A percentile compares a stretch with the other conserved stretches of the same genome.
phyloP scores from a whole-genome alignment of 2,888 invertebrate species.

The Carpatolechia fugitivella region DNA sequence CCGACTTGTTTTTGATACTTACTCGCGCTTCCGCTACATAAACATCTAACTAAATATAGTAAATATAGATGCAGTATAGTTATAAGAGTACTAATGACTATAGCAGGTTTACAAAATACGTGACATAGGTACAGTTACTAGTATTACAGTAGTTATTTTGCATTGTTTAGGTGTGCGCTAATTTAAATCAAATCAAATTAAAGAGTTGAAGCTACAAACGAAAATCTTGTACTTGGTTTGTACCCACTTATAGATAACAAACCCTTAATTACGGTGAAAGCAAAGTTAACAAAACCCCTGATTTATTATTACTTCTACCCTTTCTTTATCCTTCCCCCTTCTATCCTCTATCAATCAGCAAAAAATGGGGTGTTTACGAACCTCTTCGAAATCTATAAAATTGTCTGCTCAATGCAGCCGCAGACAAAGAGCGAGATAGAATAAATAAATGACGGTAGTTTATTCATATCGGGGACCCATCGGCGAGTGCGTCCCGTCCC shows the following conservation, averaged over 20 bases:
- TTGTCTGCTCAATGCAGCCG: not conserved
- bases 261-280: no score
- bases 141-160: no score
- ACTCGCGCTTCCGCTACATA: not conserved
- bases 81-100: no score
- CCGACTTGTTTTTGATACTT: slow-evolving; percentile 20
- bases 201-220: no score
- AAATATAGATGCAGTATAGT: not conserved
- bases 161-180: no score
- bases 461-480: not conserved
- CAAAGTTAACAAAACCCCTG: not conserved
- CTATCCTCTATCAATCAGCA: not conserved
- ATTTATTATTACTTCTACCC: not conserved
- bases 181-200: no score
- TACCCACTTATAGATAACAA: no score
- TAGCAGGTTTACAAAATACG: no score
- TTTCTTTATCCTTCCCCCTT: not conserved
- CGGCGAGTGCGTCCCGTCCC: not conserved
- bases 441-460: not conserved
- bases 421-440: not conserved
- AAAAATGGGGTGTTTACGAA: not conserved
- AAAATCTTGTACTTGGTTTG: no score
- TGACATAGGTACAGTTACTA: no score
- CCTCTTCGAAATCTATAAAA: not conserved
- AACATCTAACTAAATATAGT: not conserved